Evolutionary conservation across 2,797 vertebrate genomes (phyloP), one percentile per base, ranked within the genome.

Genomic region (Odontamblyopus rebecca): DNA sequence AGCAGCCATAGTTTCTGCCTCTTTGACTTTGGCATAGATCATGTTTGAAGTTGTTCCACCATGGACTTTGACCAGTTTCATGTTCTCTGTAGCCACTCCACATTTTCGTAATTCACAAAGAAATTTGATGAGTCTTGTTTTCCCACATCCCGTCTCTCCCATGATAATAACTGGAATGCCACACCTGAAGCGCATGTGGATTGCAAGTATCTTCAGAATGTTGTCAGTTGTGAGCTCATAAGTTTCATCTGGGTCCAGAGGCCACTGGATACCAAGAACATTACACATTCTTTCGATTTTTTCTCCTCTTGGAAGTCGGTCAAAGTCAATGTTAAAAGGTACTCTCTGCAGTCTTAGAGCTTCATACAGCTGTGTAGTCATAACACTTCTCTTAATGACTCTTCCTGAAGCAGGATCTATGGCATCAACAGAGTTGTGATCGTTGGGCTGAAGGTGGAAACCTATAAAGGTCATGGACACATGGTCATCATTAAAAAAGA

Each of bases 141-240:
- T 99, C 27, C 97, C 98, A 51, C 97, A 99, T 29, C 98, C 98
- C 0, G 98, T 99, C 85, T 99, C 98, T 30, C 98, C 98, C 98
- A 99, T 99, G 86, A 99, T 93, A 51, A 99, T 94, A 5, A 99
- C 97, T 0, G 98, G 98, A 70, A 99, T 99, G 67, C 95, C 94
- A 71, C 98, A 99, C 1, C 97, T 94, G 89, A 99, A 97, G 0
- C 98, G 92, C 98, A 99, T 99, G 79, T 98, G 96, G 18, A 99
- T 96, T 56, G 97, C 97, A 11, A 99, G 76, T 69, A 99, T 97
- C 83, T 99, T 99, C 1, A 99, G 83, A 62, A 98, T 90, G 5
- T 98, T 99, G 89, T 99, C 98, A 0, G 90, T 96, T 0, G 97
- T 99, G 0, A 99, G 95, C 82, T 99, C 97, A 0, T 98, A 99